Conservation (phyloP, 92 coral and sea anemone species). For the Porites evermanni region DNA sequence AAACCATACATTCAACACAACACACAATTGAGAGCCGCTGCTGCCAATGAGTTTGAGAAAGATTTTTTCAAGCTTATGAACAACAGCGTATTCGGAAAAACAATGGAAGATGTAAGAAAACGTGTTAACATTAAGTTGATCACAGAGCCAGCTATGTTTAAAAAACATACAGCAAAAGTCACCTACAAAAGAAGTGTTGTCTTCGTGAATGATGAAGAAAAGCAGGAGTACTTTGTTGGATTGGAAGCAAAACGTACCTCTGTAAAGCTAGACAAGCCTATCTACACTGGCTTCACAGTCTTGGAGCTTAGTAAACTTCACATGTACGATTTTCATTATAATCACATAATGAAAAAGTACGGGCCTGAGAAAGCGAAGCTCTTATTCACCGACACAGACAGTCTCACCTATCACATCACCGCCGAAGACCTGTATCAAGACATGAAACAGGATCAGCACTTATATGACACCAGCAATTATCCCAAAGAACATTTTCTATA, state of each 20-base stretch:
- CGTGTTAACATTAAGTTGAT: not conserved
- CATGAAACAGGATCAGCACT: conserved; percentile 12
- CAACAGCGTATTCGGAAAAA: conserved; percentile 11
- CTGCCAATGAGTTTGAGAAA: not conserved
- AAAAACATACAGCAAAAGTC: not conserved
- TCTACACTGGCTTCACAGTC: not conserved
- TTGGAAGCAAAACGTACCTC: not conserved
- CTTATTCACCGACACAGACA: conserved; percentile 44
- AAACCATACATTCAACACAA: not conserved
- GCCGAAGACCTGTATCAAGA: conserved; percentile 25
- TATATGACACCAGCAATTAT: not conserved
- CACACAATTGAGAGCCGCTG: not conserved
- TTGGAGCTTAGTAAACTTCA: conserved; percentile 12
- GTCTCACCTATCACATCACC: conserved; percentile 14
- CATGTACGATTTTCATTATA: conserved; percentile 48
- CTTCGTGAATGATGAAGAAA: not conserved
- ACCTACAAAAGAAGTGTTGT: not conserved
- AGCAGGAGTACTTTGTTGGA: not conserved
- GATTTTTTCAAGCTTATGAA: not conserved
- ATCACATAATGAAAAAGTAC: no score
- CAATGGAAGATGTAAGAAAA: not conserved
- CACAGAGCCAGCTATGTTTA: not conserved
- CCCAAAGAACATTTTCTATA: conserved; percentile 10
- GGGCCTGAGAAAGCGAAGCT: not conserved
- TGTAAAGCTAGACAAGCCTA: no score